Evolutionary conservation across 2,797 vertebrate genomes (phyloP).

Genomic region (Novumbra hubbsi): DNA sequence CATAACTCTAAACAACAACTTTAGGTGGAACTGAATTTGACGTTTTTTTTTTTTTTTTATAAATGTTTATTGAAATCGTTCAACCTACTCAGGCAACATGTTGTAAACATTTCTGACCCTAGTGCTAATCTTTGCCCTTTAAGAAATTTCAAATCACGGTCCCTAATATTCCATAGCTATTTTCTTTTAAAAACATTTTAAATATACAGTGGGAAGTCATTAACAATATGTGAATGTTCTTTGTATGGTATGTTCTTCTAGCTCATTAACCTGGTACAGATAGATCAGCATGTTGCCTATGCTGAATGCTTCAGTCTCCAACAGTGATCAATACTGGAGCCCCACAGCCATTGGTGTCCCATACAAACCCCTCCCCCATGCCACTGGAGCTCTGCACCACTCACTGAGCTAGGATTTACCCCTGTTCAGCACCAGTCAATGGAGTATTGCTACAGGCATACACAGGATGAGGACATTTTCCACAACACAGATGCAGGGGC

Average conservation of each 20-base stretch:
- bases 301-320: neutral
- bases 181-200: no score
- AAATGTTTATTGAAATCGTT: no score
- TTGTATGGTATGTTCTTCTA: neutral
- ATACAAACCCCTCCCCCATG: neutral
- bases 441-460: neutral
- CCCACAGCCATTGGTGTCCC: slow-evolving; percentile 33
- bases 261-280: neutral
- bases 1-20: no score
- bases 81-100: no score
- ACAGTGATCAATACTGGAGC: slow-evolving; percentile 34
- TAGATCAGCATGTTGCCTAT: neutral
- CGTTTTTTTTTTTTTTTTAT: no score
- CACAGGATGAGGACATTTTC: neutral
- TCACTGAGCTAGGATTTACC: slow-evolving; percentile 1
- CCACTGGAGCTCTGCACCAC: neutral
- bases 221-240: no score
- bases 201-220: no score
- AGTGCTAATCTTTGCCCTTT: no score
- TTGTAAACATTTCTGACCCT: no score
- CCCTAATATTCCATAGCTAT: no score
- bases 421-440: neutral
- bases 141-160: no score
- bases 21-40: no score
- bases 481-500: slow-evolving; percentile 8